Base-by-base conservation (phyloP, 2,888 invertebrate genomes). In the Yponomeuta malinellus region DNA sequence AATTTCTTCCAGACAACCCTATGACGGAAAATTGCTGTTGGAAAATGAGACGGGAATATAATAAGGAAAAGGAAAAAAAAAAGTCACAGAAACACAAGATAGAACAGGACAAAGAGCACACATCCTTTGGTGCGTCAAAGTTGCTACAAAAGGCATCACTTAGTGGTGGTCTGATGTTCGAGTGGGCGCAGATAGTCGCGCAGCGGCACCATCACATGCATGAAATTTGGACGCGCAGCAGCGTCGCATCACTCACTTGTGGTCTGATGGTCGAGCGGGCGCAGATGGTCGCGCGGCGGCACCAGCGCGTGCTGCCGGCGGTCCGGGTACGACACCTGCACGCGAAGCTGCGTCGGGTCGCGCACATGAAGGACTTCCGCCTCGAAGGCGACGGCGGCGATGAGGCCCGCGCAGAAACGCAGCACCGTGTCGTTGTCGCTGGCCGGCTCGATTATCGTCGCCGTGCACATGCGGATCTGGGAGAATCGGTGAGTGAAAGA, bases 261-360 rank as follows among this genome's bases (percentile, higher is more conserved):
- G 63, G 83, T 78, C 6, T 94, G 94, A 75, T 94, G 93, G 78
- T 95, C 94, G 78, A 96, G 93, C 70, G 95, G 94, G 59, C 96
- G 94, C 78, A 98, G 93, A 81, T 98, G 97, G 71, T 95, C 94
- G 10, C 94, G 90, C 69, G 95, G 94, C 3, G 98, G 98, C 71
- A 96, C 93, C 72, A 97, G 94, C 72, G 98, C 93, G 83, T 98
- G 97, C 72, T 95, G 94, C 81, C 96, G 95, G 78, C 98, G 97
- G 92, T 99, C 98, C 0, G 98, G 98, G 90, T 98, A 98, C 75
- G 95, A 95, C 48, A 98, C 95, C 90, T 97, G 96, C 74, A 98
- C 94, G 73, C 98, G 93, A 77, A 98, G 90, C 73, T 95, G 94
- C 69, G 92, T 92, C 0, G 96, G 94, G 79, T 96, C 94, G 63